Conservation (phyloP, 2,113 vertebrate species). For the Willisornis vidua region DNA sequence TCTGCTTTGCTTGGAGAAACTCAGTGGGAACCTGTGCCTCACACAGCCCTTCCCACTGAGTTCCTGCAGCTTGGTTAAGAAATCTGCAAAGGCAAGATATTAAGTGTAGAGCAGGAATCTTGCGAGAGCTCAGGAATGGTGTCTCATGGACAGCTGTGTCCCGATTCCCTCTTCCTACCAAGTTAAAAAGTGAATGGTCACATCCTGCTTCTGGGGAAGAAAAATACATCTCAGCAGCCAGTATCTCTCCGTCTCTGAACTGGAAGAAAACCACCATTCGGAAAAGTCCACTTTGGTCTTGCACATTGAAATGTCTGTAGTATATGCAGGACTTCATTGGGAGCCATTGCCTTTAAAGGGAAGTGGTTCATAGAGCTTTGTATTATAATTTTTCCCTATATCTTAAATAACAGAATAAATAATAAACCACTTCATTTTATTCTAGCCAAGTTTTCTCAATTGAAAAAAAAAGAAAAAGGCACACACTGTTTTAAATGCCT, state of each 20-base stretch:
- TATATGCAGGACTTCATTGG: background rate
- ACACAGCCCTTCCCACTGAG: background rate
- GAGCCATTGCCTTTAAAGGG: background rate
- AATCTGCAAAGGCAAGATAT: background rate
- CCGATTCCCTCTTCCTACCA: accelerated
- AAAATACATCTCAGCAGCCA: background rate
- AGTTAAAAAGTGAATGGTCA: background rate
- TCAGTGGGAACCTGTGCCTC: background rate
- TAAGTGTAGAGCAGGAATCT: background rate
- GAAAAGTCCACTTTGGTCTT: background rate
- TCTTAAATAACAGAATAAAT: slow-evolving; percentile 20
- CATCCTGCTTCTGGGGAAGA: background rate
- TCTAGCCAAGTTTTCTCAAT: background rate
- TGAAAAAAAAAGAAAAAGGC: background rate
- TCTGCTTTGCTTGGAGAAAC: background rate
- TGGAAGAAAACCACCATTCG: background rate
- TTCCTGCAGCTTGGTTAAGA: background rate
- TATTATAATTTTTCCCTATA: background rate
- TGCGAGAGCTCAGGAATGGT: background rate
- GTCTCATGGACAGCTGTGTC: background rate
- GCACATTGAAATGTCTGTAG: background rate
- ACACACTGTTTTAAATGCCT: background rate
- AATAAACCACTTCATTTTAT: background rate
- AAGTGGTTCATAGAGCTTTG: background rate
- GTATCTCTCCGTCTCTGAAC: background rate